phyloP scores from a whole-genome alignment of 2,888 invertebrate genomes.

The Schizotus pectinicornis region DNA sequence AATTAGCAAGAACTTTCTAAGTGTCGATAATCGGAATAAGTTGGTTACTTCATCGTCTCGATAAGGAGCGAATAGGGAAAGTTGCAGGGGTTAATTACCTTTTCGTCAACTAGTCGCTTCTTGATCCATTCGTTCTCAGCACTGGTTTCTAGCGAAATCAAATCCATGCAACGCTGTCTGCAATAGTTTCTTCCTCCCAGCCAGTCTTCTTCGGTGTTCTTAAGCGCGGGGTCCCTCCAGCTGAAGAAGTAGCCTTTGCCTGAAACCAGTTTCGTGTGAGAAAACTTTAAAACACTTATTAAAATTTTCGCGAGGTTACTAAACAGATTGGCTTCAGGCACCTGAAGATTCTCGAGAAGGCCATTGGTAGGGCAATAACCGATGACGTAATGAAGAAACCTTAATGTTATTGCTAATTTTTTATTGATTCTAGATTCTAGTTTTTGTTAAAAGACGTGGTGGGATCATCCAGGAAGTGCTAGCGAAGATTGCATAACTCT shows the following conservation, averaged over 20 bases:
- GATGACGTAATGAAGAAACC: no score
- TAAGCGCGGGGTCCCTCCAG: constrained; percentile 79
- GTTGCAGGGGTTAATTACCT: constrained; percentile 61
- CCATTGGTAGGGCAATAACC: no score
- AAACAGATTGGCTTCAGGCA: no score
- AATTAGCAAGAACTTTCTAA: constrained; percentile 12
- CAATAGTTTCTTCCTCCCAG: constrained; percentile 84
- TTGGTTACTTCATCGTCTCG: neutral
- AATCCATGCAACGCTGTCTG: constrained; percentile 88
- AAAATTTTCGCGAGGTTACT: neutral
- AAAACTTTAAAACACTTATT: neutral
- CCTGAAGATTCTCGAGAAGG: no score
- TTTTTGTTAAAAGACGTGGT: no score
- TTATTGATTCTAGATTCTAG: no score
- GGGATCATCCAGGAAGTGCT: no score
- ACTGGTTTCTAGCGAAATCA: constrained; percentile 83
- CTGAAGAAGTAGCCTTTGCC: constrained; percentile 86
- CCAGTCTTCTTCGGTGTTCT: constrained; percentile 83
- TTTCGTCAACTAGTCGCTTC: constrained; percentile 75
- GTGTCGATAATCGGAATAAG: constrained; percentile 5
- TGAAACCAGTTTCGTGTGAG: constrained; percentile 42
- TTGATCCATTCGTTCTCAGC: constrained; percentile 89
- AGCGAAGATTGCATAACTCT: no score
- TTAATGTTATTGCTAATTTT: no score
- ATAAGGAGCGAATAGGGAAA: constrained; percentile 3